Percentiles rank a stretch among this genome's conserved stretches.
Conservation (phyloP, 2,797 vertebrate genomes). For the Linurgus olivaceus region DNA sequence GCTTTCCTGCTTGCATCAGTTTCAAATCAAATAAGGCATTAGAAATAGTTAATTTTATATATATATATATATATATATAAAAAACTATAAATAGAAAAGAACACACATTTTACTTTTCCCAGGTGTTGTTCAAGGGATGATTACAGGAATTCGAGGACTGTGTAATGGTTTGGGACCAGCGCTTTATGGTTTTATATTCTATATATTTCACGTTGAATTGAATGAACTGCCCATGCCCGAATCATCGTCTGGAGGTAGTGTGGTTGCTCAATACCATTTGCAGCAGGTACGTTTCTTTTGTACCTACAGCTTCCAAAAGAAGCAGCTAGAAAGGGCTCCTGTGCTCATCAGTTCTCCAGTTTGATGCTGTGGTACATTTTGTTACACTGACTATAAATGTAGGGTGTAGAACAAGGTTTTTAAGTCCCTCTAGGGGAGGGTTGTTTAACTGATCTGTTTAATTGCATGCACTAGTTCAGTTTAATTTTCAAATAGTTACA, state of each 20-base stretch:
- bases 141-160: constrained; percentile 86
- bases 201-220: constrained; percentile 88
- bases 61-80: accelerated
- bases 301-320: neutral
- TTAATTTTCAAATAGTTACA: neutral
- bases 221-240: constrained; percentile 80
- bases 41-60: neutral
- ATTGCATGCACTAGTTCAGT: neutral
- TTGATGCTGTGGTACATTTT: neutral
- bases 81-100: accelerated
- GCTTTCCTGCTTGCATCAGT: neutral
- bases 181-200: constrained; percentile 90
- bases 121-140: constrained; percentile 90
- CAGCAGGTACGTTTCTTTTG: constrained; percentile 74
- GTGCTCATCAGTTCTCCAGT: neutral
- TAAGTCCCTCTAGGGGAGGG: neutral
- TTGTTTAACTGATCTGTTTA: neutral
- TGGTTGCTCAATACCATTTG: constrained; percentile 70
- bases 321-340: neutral
- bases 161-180: constrained; percentile 86
- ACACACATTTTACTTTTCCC: neutral
- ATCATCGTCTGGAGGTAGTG: constrained; percentile 58
- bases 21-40: neutral
- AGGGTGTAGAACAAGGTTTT: neutral
- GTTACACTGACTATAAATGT: neutral